Evolutionary conservation across 2,113 vertebrate genomes (phyloP), one percentile per base, ranked within the genome.

Genomic region (Rousettus leschenaultii): DNA sequence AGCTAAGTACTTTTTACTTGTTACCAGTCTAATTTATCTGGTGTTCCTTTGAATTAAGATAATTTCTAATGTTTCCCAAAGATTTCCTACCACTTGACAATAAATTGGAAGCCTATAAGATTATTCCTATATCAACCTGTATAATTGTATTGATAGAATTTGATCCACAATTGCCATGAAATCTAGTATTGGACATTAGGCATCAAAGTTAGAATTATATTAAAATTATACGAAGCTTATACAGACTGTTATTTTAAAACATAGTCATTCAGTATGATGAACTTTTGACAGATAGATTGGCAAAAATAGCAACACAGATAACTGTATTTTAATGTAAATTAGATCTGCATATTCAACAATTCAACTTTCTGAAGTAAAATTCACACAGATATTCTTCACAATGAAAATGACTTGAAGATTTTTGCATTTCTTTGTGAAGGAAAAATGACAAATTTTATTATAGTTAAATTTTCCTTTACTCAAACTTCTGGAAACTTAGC

Each of bases 321-420:
- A 89, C n/a, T 84, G 43, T 77, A 89, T 96, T 94, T 95, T 96
- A 74, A 95, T 95, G 86, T 73, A 97, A 96, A 95, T 80, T 77
- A 66, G 18, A 77, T 96, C 68, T 97, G 45, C 45, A 94, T 65
- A 66, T 83, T 95, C 65, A 53, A 87, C 18, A 83, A 61, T 90
- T 96, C 70, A 90, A 16, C 18, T 95, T 74, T 90, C 28, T 86
- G 55, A 92, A 91, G 51, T 66, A 35, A 84, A 33, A 90, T 75
- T 78, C 53, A 79, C 24, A 89, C 33, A 94, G 28, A 35, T 77
- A 78, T 30, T 78, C 79, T 86, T 78, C 91, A 94, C 86, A 96
- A 86, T 97, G 80, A 55, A 95, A 30, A 19, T 61, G 38, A 48
- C 73, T 86, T 79, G 48, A 89, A 90, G 61, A 66, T 35, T 71